A percentile compares a stretch with the other conserved stretches of the same genome.
Evolutionary conservation across 2,888 invertebrate genomes (phyloP).

Genomic region (Scaptomyza cyrtandrae): DNA sequence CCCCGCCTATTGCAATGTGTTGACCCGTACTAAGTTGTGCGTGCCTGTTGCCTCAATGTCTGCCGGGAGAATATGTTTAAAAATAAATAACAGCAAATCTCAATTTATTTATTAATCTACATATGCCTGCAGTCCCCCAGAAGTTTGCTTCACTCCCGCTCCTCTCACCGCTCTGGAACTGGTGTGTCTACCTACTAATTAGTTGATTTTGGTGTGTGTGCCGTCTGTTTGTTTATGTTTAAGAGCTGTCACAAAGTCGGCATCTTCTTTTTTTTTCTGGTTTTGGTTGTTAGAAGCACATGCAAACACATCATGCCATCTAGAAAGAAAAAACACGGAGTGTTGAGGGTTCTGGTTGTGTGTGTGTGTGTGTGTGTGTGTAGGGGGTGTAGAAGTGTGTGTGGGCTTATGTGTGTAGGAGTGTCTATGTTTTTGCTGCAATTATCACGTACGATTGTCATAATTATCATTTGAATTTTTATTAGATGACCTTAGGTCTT

Average conservation of each 20-base stretch:
- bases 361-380: too few relatives aligned
- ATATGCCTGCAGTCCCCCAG: conserved; percentile 30
- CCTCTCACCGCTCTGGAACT: conserved; percentile 10
- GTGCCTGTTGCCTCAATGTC: conserved; percentile 51
- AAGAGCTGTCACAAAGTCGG: conserved; percentile 63
- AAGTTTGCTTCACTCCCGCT: neutral
- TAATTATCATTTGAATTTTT: conserved; percentile 82
- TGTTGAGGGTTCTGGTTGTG: conserved; percentile 13
- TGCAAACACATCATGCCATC: conserved; percentile 39
- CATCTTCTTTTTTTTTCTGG: conserved; percentile 30
- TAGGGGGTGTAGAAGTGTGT: conserved; percentile 34
- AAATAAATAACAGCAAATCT: conserved; percentile 77
- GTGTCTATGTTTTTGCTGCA: conserved; percentile 65
- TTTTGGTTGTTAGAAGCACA: conserved; percentile 44
- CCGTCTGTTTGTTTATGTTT: conserved; percentile 71
- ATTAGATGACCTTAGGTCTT: conserved; percentile 64
- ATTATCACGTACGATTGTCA: conserved; percentile 84
- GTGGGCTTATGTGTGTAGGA: conserved; percentile 38
- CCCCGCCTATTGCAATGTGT: conserved; percentile 68
- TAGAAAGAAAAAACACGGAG: conserved; percentile 6
- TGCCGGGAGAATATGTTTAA: conserved; percentile 62
- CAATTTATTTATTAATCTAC: conserved; percentile 71
- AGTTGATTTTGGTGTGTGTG: conserved; percentile 46
- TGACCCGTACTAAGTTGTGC: conserved; percentile 64
- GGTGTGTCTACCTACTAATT: conserved; percentile 59